A percentile compares a stretch with the other conserved stretches of the same genome.
Conservation (phyloP, 2,888 invertebrate species). For the Mesorhabditis spiculigera region DNA sequence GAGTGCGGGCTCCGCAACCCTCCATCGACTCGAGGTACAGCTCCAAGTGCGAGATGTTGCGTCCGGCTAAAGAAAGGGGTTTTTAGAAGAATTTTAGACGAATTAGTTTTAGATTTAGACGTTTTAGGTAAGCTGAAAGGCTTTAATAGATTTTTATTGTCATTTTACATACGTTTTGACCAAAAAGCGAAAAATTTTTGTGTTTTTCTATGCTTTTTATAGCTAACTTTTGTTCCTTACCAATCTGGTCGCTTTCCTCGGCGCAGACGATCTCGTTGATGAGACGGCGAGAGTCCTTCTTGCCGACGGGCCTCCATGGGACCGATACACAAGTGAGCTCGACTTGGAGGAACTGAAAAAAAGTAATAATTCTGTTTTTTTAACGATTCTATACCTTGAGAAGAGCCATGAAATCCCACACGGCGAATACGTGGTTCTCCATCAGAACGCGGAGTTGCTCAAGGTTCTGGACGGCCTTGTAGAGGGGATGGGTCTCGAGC, state of each 20-base stretch:
- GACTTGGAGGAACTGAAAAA: constrained; percentile 15
- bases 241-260: constrained; percentile 16
- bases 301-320: constrained; percentile 21
- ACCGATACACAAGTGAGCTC: constrained; percentile 19
- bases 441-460: constrained; percentile 24
- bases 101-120: neutral
- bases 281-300: constrained; percentile 15
- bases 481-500: constrained; percentile 21
- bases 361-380: neutral
- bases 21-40: constrained; percentile 23
- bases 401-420: constrained; percentile 30
- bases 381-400: constrained; percentile 15
- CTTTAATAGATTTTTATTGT: too few species aligned
- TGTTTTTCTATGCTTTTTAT: too few species aligned
- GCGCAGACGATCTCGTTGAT: constrained; percentile 26
- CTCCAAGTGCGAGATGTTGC: constrained; percentile 24
- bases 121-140: too few species aligned
- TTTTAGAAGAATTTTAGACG: constrained; percentile 6
- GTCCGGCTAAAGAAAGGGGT: constrained; percentile 14
- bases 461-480: constrained; percentile 22
- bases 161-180: too few species aligned
- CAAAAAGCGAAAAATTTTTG: too few species aligned
- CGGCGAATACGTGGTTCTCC: constrained; percentile 26
- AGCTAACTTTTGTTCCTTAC: neutral
- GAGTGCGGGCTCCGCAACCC: constrained; percentile 12